These are phyloP conservation scores for Oligia latruncula DNA, from an alignment of 2,888 invertebrate species.

Conservation along the genomic window DNA sequence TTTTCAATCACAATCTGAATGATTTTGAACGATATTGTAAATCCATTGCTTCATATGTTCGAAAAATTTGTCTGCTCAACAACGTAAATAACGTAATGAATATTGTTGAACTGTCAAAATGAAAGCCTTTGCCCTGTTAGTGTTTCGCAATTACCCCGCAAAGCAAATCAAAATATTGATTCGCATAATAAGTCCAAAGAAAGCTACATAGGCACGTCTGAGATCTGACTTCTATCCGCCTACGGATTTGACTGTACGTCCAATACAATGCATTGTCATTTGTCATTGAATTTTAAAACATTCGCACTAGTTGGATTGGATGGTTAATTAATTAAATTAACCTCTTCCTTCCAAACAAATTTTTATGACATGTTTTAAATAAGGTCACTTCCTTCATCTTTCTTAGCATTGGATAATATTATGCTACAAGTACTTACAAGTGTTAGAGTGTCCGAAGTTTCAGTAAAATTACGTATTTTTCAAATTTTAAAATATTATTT, in stretches of 20 bases:
- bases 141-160: not conserved
- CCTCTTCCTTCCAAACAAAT: not conserved
- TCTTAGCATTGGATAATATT: not conserved
- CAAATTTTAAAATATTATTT: not conserved
- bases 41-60: not conserved
- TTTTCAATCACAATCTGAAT: not conserved
- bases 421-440: not conserved
- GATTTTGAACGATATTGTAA: not conserved
- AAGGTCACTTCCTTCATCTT: not conserved
- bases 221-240: not conserved
- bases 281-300: not conserved
- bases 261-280: not conserved
- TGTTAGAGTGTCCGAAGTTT: not conserved
- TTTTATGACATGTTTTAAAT: not conserved
- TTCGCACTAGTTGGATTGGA: not conserved
- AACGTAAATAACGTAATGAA: not conserved
- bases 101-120: not conserved
- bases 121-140: not conserved
- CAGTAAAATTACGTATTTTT: not conserved
- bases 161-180: not conserved
- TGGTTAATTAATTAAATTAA: not conserved
- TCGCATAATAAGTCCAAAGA: not conserved
- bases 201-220: not conserved
- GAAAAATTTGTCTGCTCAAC: not conserved
- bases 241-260: not conserved